phyloP scores from a whole-genome alignment of 2,797 vertebrate genomes.

The Chiroxiphia lanceolata region DNA sequence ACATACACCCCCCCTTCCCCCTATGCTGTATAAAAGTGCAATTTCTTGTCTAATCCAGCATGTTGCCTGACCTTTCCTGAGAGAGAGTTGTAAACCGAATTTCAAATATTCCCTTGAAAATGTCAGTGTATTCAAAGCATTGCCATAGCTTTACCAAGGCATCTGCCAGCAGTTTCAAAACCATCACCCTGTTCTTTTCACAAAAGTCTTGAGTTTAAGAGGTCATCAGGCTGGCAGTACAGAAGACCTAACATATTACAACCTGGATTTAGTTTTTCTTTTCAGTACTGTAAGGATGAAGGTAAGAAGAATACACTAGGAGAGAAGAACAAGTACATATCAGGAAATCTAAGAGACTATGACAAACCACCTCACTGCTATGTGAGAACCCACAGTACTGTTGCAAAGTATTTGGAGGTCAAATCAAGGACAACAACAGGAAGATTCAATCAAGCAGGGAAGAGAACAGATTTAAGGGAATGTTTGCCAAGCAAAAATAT shows the following conservation, averaged over 20 bases:
- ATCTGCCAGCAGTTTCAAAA: not conserved
- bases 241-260: not conserved
- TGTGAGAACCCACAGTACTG: not conserved
- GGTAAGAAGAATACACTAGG: not conserved
- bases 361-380: not conserved
- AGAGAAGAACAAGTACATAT: not conserved
- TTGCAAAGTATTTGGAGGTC: not conserved
- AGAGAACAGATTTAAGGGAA: not conserved
- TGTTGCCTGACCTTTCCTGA: not conserved
- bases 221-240: not conserved
- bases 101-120: not conserved
- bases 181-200: not conserved
- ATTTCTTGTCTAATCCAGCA: not conserved
- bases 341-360: not conserved
- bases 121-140: not conserved
- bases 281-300: not conserved
- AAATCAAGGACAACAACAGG: not conserved
- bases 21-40: not conserved
- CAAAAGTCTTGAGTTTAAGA: not conserved
- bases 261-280: not conserved
- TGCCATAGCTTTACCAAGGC: not conserved
- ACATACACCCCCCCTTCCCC: no score
- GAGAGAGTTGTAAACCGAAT: not conserved
- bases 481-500: not conserved
- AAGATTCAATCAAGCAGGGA: not conserved